These are phyloP conservation scores for Quadriops clusia DNA, from an alignment of 2,888 invertebrate species.

Conservation along the genomic window DNA sequence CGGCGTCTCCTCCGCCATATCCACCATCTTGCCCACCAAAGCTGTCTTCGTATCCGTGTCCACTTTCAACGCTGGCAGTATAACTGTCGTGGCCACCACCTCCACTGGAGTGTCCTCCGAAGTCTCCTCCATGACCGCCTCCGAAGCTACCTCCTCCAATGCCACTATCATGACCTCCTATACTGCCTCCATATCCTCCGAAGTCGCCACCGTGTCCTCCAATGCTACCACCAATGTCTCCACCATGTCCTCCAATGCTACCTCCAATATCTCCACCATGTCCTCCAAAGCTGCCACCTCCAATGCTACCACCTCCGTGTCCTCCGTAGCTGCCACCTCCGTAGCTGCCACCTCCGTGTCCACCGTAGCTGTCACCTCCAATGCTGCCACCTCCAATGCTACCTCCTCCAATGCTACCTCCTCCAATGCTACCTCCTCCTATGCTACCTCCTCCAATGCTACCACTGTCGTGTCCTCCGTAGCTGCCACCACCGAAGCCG, in stretches of 20 bases:
- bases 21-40: constrained; percentile 8
- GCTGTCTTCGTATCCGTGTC: background rate
- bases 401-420: constrained; percentile 37
- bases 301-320: no score
- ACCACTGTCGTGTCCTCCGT: constrained; percentile 29
- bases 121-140: constrained; percentile 17
- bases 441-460: constrained; percentile 23
- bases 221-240: constrained; percentile 24
- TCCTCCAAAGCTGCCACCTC: background rate
- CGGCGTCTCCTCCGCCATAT: constrained; percentile 10
- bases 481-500: constrained; percentile 9
- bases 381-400: constrained; percentile 31
- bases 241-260: background rate
- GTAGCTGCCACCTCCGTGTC: constrained; percentile 13
- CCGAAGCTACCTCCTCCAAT: constrained; percentile 18
- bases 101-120: constrained; percentile 14
- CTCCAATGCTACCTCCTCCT: constrained; percentile 25
- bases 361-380: constrained; percentile 24
- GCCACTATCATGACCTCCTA: no score
- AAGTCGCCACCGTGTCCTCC: constrained; percentile 17
- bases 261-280: constrained; percentile 1
- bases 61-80: constrained; percentile 19
- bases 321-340: constrained; percentile 20
- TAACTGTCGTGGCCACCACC: constrained; percentile 16
- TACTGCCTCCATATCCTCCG: constrained; percentile 18